These are phyloP conservation scores for Bergia puertoricense DNA, from an alignment of 92 coral and sea anemone species.

Conservation along the genomic window DNA sequence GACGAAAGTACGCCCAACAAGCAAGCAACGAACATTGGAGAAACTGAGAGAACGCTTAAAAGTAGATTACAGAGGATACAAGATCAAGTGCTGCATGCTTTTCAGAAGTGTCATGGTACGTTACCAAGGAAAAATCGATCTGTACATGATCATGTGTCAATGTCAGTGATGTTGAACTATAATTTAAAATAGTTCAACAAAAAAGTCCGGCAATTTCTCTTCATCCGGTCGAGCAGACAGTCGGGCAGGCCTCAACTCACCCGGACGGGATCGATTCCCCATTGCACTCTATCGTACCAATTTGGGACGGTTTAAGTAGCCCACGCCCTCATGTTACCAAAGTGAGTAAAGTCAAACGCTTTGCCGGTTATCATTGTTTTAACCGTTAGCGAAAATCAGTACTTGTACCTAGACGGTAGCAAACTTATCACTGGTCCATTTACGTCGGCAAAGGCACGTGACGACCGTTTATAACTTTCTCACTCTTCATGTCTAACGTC, in stretches of 20 bases:
- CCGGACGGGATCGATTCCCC: background rate
- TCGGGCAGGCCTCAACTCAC: background rate
- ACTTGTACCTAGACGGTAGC: background rate
- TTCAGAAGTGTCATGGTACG: background rate
- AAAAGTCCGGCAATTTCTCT: background rate
- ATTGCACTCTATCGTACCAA: background rate
- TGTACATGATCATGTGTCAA: too few species aligned
- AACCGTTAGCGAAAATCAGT: background rate
- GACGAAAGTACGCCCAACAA: too few species aligned
- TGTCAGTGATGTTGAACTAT: too few species aligned
- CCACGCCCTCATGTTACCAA: background rate
- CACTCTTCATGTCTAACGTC: background rate
- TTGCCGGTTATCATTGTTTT: background rate
- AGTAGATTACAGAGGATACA: too few species aligned
- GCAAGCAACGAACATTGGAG: too few species aligned
- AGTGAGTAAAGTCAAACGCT: background rate
- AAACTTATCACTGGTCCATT: background rate
- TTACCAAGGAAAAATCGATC: background rate
- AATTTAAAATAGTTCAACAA: background rate
- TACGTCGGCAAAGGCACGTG: background rate
- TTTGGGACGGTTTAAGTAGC: background rate
- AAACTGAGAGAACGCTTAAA: too few species aligned
- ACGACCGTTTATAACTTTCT: background rate
- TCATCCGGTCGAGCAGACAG: background rate
- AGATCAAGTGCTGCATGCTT: too few species aligned